Percentiles rank a stretch among this genome's conserved stretches.
These are phyloP conservation scores for Oncorhynchus mykiss DNA, from an alignment of 2,113 vertebrate species.

Conservation along the genomic window DNA sequence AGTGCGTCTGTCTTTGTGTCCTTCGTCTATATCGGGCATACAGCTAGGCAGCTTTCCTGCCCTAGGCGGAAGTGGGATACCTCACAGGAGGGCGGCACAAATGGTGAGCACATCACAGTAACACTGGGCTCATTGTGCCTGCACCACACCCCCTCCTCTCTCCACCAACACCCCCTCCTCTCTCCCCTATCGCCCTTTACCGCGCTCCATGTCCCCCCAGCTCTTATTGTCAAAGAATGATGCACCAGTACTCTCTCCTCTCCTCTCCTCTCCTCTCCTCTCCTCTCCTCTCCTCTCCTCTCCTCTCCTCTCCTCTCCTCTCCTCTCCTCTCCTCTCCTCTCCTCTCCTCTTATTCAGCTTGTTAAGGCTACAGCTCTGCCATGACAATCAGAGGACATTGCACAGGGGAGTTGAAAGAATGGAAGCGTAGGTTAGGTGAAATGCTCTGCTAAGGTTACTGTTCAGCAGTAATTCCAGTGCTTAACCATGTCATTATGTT, in stretches of 20 bases:
- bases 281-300: slow-evolving; percentile 58
- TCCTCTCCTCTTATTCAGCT: slow-evolving; percentile 64
- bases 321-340: slow-evolving; percentile 34
- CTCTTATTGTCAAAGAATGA: slow-evolving; percentile 80
- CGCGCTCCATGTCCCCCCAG: slow-evolving; percentile 43
- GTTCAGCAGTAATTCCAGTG: not conserved
- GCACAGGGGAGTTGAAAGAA: not conserved
- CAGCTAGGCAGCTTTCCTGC: slow-evolving; percentile 5
- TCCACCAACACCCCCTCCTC: slow-evolving; percentile 73
- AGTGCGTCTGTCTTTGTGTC: not conserved
- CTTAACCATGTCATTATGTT: not conserved
- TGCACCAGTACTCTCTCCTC: slow-evolving; percentile 52
- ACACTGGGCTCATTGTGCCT: slow-evolving; percentile 85
- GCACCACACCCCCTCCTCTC: slow-evolving; percentile 55
- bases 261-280: not conserved
- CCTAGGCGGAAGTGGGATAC: slow-evolving; percentile 25
- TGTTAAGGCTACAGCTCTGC: slow-evolving; percentile 81
- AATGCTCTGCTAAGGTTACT: not conserved
- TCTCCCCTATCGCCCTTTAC: slow-evolving; percentile 66
- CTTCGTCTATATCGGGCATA: slow-evolving; percentile 68
- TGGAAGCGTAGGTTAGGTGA: not conserved
- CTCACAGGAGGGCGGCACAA: slow-evolving; percentile 81
- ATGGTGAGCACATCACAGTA: slow-evolving; percentile 80
- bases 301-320: not conserved
- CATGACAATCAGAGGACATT: slow-evolving; percentile 79